Evolutionary conservation across 2,888 invertebrate species (phyloP), one percentile per base, ranked within the genome.

Genomic region (Aromia moschata): DNA sequence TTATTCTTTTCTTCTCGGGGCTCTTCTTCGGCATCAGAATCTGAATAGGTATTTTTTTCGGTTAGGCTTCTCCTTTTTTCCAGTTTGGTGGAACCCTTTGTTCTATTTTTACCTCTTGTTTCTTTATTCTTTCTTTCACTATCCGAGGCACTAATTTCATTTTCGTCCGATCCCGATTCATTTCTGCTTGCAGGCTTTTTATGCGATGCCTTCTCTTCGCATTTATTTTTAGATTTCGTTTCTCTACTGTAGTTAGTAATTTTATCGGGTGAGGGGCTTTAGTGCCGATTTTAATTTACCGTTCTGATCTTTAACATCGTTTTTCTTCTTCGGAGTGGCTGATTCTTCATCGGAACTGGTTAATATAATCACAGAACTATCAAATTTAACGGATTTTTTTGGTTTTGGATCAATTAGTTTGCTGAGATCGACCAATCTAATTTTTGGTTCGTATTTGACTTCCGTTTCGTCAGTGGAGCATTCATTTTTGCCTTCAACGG

Each of bases 381-480:
- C 71, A 58, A 73, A 70, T 30, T 64, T 67, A 4, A 70, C 71
- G 36, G 64, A 60, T 69, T 70, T 67, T 40, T 64, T 65, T 31
- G 57, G 57, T 54, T 68, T 69, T 17, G 76, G 75, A 53, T 75
- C 77, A 10, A 78, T 69, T n/a, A 80, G 62, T 68, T 78, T 79
- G 17, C 68, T 74, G 12, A 80, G 77, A 62, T 79, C 78, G n/a
- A 80, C 75, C 43, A 79, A 68, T 63, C 77, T 77, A 51, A 79
- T 73, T 57, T 56, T 58, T 25, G 5, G 31, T 25, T 49, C 38
- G 9, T 1, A 0, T 46, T 55, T 36, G 30, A 37, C n/a, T 25
- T 56, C 51, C 9, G 14, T 38, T 20, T 51, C 37, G 33, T 53
- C 43, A 17, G n/a, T n/a, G n/a, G 18, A 37, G 17, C n/a, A 30